phyloP scores from a whole-genome alignment of 2,113 vertebrate species.

The Saguinus midas region DNA sequence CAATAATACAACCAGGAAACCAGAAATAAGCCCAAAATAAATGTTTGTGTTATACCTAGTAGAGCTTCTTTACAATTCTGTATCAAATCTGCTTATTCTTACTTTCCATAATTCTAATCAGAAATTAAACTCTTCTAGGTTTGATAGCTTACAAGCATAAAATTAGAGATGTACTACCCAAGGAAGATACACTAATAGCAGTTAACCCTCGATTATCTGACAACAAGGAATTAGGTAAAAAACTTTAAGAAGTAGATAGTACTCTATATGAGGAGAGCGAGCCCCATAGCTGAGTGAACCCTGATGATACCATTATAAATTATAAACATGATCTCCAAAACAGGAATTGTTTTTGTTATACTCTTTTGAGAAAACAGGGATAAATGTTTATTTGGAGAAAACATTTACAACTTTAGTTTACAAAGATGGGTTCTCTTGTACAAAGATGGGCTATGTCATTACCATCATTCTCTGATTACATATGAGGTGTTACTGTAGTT shows the following conservation, averaged over 20 bases:
- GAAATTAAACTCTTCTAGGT: neutral
- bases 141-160: neutral
- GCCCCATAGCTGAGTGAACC: too few relatives aligned
- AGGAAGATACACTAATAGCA: neutral
- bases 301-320: neutral
- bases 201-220: neutral
- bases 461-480: neutral
- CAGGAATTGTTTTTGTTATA: neutral
- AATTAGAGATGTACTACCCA: neutral
- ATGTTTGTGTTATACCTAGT: neutral
- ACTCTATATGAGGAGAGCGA: neutral
- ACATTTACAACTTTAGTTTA: neutral
- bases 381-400: neutral
- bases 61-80: neutral
- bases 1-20: neutral
- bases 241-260: neutral
- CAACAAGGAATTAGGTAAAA: neutral
- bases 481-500: neutral
- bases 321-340: neutral
- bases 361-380: neutral
- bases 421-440: neutral
- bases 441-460: neutral
- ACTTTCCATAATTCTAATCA: neutral
- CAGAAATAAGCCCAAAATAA: conserved; percentile 4
- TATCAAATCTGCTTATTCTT: neutral